A percentile compares a stretch with the other conserved stretches of the same genome.
phyloP scores from a whole-genome alignment of 2,113 vertebrate species.

The Xiphophorus couchianus region DNA sequence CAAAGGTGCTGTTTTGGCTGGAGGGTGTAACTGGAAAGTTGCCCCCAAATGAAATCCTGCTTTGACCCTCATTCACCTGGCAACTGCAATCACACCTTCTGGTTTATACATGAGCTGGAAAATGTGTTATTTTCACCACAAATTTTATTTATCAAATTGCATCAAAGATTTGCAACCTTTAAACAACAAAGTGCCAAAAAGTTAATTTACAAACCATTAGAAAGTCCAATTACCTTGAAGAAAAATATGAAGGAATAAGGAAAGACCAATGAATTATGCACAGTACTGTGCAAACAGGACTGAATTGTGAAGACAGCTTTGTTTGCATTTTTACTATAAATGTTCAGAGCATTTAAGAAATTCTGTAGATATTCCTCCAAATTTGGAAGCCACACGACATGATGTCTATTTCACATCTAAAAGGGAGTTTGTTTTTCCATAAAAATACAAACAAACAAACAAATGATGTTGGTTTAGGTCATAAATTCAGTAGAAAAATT shows the following conservation, averaged over 20 bases:
- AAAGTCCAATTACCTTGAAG: background rate
- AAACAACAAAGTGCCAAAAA: background rate
- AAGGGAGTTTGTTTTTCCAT: background rate
- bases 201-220: background rate
- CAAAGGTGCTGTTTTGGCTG: background rate
- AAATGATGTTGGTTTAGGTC: too few species aligned
- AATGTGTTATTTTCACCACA: background rate
- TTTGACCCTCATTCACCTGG: background rate
- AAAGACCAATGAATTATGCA: background rate
- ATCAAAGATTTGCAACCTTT: background rate
- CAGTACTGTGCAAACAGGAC: background rate
- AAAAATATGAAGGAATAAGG: background rate
- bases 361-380: background rate
- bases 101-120: background rate
- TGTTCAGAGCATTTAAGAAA: background rate
- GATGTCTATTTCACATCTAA: background rate
- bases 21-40: background rate
- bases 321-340: background rate
- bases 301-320: background rate
- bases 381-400: background rate
- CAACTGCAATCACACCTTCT: background rate
- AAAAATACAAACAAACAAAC: background rate
- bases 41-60: background rate
- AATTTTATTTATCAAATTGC: background rate
- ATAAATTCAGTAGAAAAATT: background rate